Base-by-base conservation (phyloP, 2,797 vertebrate genomes). In the Chelmon rostratus region DNA sequence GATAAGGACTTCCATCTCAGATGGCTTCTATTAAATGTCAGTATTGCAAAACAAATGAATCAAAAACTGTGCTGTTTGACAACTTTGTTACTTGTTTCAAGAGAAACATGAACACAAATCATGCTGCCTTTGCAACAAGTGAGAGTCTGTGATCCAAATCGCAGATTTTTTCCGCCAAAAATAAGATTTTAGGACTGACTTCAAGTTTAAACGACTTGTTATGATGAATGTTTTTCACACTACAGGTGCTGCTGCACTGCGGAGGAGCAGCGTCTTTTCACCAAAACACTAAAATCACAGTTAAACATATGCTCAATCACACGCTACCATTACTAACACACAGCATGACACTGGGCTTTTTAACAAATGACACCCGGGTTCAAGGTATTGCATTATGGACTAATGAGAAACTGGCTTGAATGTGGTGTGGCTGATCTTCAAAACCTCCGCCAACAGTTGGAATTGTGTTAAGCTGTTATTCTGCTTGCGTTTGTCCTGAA, bases 371-470 rank as follows among this genome's bases (percentile, higher is more conserved):
- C 86, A 76, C 67, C 67, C 35, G n/a, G 74, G 56, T 68, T 86
- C 82, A 78, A 80, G 57, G 78, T 85, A 50, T 73, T 89, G 88
- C 85, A 82, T 87, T 86, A 86, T 89, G 86, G 85, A 90, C 85
- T 87, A 73, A 88, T 86, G 83, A 86, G n/a, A 76, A 79, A 76
- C 67, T 79, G 78, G 80, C 84, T 76, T 63, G 73, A 86, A 47
- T 75, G 84, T 82, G 46, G 66, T 46, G 40, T 57, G 77, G 77
- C 86, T 87, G 73, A 81, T 53, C 63, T 62, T 50, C 35, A 67
- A 42, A 75, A 63, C 25, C 5, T 68, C 68, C 52, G 8, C 52
- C 47, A 77, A 52, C 4, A 53, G 21, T 33, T 67, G n/a, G 35
- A 73, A 13, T 40, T 61, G 10, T 28, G 40, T 50, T 4, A 6